These are phyloP conservation scores for Atta cephalotes DNA, from an alignment of 1,140 invertebrate species.

Conservation along the genomic window DNA sequence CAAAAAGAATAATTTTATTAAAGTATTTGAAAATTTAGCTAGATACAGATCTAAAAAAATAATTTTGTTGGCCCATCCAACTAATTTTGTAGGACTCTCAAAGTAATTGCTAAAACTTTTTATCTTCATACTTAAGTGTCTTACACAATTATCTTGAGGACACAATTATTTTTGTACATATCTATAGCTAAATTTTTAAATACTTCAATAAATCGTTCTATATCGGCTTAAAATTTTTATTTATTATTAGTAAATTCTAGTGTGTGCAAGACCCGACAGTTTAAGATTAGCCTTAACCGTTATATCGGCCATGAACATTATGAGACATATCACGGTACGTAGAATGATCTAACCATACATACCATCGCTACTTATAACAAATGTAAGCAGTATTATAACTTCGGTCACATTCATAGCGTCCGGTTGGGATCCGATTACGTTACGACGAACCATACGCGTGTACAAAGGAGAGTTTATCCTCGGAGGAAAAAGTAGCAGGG, in stretches of 20 bases:
- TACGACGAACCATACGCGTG: slow-evolving; percentile 38
- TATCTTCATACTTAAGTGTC: no score
- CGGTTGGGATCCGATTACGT: slow-evolving; percentile 49
- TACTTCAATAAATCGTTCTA: neutral
- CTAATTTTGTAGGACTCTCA: no score
- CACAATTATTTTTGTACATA: no score
- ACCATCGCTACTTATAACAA: slow-evolving; percentile 53
- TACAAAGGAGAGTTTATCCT: slow-evolving; percentile 20
- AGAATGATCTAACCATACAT: slow-evolving; percentile 35
- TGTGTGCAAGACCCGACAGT: neutral
- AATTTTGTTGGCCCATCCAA: no score
- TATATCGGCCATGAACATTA: neutral
- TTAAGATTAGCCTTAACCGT: neutral
- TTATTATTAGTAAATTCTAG: neutral
- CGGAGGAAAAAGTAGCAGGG: neutral
- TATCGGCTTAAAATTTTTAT: neutral
- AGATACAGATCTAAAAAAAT: no score
- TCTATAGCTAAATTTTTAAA: no score
- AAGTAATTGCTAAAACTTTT: no score
- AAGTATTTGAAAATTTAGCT: no score
- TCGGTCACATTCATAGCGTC: slow-evolving; percentile 30
- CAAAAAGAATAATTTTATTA: no score
- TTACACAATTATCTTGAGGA: no score
- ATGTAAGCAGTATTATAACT: slow-evolving; percentile 47
- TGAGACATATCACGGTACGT: neutral